Evolutionary conservation across 2,113 vertebrate species (phyloP), one percentile per base, ranked within the genome.

Genomic region (Oplegnathus fasciatus): DNA sequence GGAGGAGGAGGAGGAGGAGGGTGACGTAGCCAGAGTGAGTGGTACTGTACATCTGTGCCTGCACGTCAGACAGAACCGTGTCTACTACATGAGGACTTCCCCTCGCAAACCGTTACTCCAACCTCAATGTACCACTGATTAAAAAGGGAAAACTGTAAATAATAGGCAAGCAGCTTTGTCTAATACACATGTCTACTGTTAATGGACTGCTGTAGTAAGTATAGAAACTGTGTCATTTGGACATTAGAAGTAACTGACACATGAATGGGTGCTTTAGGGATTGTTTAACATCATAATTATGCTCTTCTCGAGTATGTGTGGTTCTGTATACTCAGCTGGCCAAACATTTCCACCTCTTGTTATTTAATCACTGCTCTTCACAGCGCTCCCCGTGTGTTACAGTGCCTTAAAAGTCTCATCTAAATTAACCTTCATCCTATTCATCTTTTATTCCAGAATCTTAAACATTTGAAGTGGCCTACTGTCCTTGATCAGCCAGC

Each of bases 111-210:
- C 11, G 42, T 75, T 46, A 55, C 42, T 73, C 64, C 75, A 84
- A 68, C 77, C 70, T 90, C 78, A 48, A 60, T 32, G 75, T 64
- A 66, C 69, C 81, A 80, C 84, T 80, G 58, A 86, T 1, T 78
- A 69, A 87, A 88, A 93, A 1, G 85, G 89, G 75, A 82, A 92
- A 83, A 46, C 22, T 85, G 76, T 76, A 85, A 80, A 72, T 84
- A 86, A 72, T 46, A 69, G 65, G 70, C 55, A 70, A 34, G 64
- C 46, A 74, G 74, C 65, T 71, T 37, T 78, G 68, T 82, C 78
- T 88, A 76, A 77, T 64, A 74, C 64, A 48, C 26, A 0, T 65
- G 71, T 84, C 54, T 86, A 52, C 83, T 78, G 89, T 72, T 86
- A 48, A 87, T 48, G 73, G 72, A 77, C 78, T 81, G 82, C 85